Evolutionary conservation across 2,888 invertebrate species (phyloP).

Genomic region (Steinernema carpocapsae): DNA sequence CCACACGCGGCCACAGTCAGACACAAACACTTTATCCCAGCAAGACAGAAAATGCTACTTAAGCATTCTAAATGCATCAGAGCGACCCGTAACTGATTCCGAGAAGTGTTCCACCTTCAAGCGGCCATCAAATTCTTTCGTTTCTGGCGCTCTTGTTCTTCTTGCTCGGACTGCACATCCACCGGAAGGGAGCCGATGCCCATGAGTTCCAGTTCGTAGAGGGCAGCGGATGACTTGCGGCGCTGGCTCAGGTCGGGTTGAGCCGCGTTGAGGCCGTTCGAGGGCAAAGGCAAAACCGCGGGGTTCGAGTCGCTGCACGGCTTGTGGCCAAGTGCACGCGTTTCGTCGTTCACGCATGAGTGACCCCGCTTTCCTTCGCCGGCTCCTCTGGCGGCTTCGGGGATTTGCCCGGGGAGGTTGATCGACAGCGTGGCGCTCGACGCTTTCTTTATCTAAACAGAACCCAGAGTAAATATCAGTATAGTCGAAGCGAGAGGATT

Average conservation of each 20-base stretch:
- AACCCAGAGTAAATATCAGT: background rate
- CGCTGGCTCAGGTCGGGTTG: background rate
- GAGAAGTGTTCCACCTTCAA: background rate
- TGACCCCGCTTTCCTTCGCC: conserved; percentile 2
- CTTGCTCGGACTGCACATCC: conserved; percentile 20
- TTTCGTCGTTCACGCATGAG: conserved; percentile 21
- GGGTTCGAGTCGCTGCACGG: conserved; percentile 9
- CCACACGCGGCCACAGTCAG: no score
- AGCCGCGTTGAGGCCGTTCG: conserved; percentile 1
- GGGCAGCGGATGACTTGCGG: conserved; percentile 21
- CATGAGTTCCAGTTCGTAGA: conserved; percentile 11
- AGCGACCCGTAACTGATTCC: background rate
- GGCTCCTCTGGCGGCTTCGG: background rate
- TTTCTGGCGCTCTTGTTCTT: conserved; percentile 23
- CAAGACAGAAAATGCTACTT: no score
- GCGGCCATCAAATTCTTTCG: conserved; percentile 26
- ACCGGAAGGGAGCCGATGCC: conserved; percentile 17
- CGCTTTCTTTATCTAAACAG: background rate
- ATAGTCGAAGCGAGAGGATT: no score
- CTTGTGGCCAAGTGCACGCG: conserved; percentile 20
- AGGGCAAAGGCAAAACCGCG: background rate
- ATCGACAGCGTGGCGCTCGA: background rate
- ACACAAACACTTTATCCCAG: no score
- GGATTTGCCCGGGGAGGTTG: conserved; percentile 16
- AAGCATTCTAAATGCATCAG: no score